Base-by-base conservation (phyloP, 2,888 invertebrate genomes). In the Dasypolia templi region DNA sequence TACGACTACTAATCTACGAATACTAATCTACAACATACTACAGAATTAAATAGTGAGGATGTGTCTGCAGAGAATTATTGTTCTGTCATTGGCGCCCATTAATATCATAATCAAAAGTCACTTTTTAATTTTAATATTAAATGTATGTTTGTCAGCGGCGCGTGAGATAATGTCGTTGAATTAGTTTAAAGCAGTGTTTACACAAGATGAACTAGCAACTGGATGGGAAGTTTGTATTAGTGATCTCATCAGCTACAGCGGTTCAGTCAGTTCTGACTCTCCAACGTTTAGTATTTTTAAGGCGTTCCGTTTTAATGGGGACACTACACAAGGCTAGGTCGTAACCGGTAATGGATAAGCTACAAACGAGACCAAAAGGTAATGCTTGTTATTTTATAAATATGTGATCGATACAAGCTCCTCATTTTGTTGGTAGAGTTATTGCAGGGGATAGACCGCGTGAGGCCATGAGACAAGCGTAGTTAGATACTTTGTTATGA, bases 21-120 rank as follows among this genome's bases (percentile, higher is more conserved):
- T n/a, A n/a, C n/a, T n/a, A n/a, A 55, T 55, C 55, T 56, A 56
- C 29, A 56, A 56, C 14, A 51, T n/a, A 51, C n/a, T 51, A 51
- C 51, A 55, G 17, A 9, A 55, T 53, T n/a, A 14, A 55, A 26
- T 17, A 55, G n/a, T n/a, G n/a, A n/a, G 19, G 11, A 29, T 29
- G n/a, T 56, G 29, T 56, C 19, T 56, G 17, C 19, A 29, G 19
- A 56, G 3, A 35, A 35, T 35, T 14, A 58, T 14, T 59, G n/a
- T 59, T 9, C n/a, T 59, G 7, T 9, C 14, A 39, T 59, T 39
- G 59, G 17, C n/a, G 35, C n/a, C 7, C 22, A 58, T n/a, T 39
- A n/a, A n/a, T n/a, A 51, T 26, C 12, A 26, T 14, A 26, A 51
- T 12, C 1, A 51, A 51, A 51, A 51, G 26, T 12, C 51, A 51